Base-by-base conservation (phyloP, 2,113 vertebrate genomes). In the Peromyscus polionotus region DNA sequence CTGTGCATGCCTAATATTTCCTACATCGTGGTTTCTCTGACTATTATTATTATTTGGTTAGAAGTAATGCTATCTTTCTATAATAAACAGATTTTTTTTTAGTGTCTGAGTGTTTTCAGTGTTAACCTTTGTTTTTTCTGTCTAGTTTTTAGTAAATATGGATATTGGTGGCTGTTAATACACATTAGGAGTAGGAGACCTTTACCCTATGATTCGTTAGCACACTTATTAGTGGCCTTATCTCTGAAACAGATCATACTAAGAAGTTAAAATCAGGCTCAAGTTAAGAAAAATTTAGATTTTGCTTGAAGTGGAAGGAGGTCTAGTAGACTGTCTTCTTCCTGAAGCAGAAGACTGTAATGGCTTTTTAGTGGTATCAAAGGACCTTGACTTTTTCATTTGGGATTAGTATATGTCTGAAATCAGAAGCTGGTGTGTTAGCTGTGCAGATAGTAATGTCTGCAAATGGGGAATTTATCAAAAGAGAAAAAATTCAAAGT, bases 231-330 rank as follows among this genome's bases (percentile, higher is more conserved):
- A 90, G 16, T 89, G 90, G 2, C 81, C 54, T 96, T 59, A 61
- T 33, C 70, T 95, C 13, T 83, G 88, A 96, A 96, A 95, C 36
- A 84, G 63, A 59, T 73, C 61, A 95, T 39, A 61, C 54, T 61
- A 81, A 65, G 28, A 91, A 85, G 31, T 81, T 95, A 79, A 92
- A 96, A 86, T 90, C 68, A 84, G 31, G 1, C 20, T 26, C 12
- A 22, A 92, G 79, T n/a, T 92, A 80, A 75, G 33, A 57, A 95
- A 84, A 28, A 79, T 59, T 33, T 73, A 85, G 51, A 72, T 81
- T 95, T 96, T 95, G 93, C 65, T 93, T 51, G 65, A 92, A 80
- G 54, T 93, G 36, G 68, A 87, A 94, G 68, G 83, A 90, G 9
- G 17, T 54, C 39, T 95, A 89, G 33, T 57, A 57, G 51, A 33